Base-by-base conservation (phyloP, 2,797 vertebrate genomes). In the Vireo griseus region DNA sequence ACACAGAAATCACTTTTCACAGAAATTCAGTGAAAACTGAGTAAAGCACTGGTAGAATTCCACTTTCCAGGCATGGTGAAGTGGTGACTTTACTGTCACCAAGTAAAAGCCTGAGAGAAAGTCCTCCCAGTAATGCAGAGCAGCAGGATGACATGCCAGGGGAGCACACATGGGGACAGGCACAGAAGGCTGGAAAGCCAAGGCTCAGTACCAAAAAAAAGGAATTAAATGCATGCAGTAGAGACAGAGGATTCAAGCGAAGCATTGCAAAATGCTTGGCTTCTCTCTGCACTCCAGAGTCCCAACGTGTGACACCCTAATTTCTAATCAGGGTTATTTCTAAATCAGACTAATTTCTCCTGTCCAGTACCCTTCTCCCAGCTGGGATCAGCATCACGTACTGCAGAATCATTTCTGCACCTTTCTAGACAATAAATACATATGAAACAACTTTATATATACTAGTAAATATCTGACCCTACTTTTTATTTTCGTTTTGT, bases 91-190 rank as follows among this genome's bases (percentile, higher is more conserved):
- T 35, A 35, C 35, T 47, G 10, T 59, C 50, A 48, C 20, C 19
- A 57, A 14, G 4, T 20, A 8, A 61, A 31, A 39, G 22, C 7
- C 4, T 33, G 40, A 28, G 9, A 45, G 35, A 20, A 63, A 58
- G 10, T 4, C 8, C 21, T 81, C 44, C 44, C 42, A 58, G n/a
- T 13, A 39, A 8, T 31, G 67, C 62, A 61, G 81, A 58, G 9
- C 2, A 78, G 21, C 10, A 42, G 54, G 35, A 4, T 58, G 39
- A 11, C 0, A 0, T 17, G 22, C 45, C 31, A 25, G 24, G 47
- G 18, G 8, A 50, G 37, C 72, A 45, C 48, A 25, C n/a, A 4
- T n/a, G 48, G 52, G 25, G 20, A 63, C 31, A 68, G 39, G 20
- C 59, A 80, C 45, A 89, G 73, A 45, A 55, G 37, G 25, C 39